Conservation (phyloP, 2,888 invertebrate species). For the Iphiclides podalirius region DNA sequence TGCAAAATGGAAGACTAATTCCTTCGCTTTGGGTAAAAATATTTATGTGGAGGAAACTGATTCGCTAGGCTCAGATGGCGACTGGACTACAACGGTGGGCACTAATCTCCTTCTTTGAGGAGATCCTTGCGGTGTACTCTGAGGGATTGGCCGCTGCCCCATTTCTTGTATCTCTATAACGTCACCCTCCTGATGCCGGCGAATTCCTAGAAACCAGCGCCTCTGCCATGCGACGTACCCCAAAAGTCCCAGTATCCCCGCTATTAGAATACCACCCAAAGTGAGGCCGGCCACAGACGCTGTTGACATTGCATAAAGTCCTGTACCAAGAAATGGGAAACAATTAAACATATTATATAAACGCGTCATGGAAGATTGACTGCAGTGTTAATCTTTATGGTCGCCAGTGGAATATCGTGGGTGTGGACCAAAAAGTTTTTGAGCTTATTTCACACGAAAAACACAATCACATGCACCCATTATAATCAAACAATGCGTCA, state of each 20-base stretch:
- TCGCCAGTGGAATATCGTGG: too few species aligned
- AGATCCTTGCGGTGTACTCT: conserved; percentile 24
- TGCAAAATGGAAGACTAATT: too few species aligned
- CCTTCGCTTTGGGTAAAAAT: too few species aligned
- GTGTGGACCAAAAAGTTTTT: too few species aligned
- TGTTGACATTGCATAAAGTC: conserved; percentile 61
- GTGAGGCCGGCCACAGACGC: conserved; percentile 63
- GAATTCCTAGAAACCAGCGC: conserved; percentile 45
- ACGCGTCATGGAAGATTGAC: background rate
- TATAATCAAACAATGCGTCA: too few species aligned
- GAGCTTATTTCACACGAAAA: too few species aligned
- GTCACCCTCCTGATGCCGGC: conserved; percentile 35
- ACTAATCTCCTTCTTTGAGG: conserved; percentile 31
- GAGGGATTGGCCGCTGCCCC: conserved; percentile 15
- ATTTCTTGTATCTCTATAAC: conserved; percentile 46
- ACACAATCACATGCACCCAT: too few species aligned
- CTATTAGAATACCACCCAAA: conserved; percentile 50
- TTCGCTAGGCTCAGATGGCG: conserved; percentile 50
- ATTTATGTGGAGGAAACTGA: too few species aligned
- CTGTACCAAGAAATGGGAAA: conserved; percentile 38
- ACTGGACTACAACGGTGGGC: conserved; percentile 46
- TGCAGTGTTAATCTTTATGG: too few species aligned
- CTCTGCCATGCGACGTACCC: conserved; percentile 59
- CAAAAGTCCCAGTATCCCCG: conserved; percentile 41
- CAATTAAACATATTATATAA: background rate